phyloP scores from a whole-genome alignment of 1,140 invertebrate species.

The Eulimnadia texana region DNA sequence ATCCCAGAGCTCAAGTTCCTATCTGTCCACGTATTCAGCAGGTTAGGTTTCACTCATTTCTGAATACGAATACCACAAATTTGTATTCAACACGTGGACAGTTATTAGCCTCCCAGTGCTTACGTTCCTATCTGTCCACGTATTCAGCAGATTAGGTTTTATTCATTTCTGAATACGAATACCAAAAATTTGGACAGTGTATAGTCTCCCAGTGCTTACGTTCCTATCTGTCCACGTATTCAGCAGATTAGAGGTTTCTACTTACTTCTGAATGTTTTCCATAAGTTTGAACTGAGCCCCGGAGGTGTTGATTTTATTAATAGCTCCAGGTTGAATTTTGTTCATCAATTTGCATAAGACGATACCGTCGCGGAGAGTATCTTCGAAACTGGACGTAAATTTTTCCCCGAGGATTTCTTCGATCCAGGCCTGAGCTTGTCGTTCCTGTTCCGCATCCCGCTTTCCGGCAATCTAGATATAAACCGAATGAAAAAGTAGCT shows the following conservation, averaged over 20 bases:
- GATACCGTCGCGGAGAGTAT: constrained; percentile 69
- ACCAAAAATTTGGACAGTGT: too few species aligned
- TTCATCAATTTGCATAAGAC: constrained; percentile 80
- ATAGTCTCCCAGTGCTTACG: too few species aligned
- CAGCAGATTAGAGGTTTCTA: constrained; percentile 86
- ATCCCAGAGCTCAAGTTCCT: too few species aligned
- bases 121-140: too few species aligned
- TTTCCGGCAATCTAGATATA: constrained; percentile 63
- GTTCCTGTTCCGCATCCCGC: constrained; percentile 72
- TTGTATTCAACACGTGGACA: too few species aligned
- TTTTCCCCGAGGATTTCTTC: constrained; percentile 68
- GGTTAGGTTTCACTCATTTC: too few species aligned
- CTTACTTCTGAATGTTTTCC: constrained; percentile 82
- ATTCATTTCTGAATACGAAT: too few species aligned
- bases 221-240: too few species aligned
- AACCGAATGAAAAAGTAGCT: neutral
- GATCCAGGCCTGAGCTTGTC: constrained; percentile 80
- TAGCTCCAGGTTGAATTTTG: constrained; percentile 61
- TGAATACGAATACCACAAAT: too few species aligned
- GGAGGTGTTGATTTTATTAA: constrained; percentile 66
- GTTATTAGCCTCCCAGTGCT: too few species aligned
- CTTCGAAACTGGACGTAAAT: constrained; percentile 55
- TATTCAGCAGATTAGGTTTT: too few species aligned
- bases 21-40: too few species aligned
- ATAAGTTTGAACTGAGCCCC: constrained; percentile 87